Evolutionary conservation across 1,140 invertebrate species (phyloP).

Genomic region (Drosophila insularis): DNA sequence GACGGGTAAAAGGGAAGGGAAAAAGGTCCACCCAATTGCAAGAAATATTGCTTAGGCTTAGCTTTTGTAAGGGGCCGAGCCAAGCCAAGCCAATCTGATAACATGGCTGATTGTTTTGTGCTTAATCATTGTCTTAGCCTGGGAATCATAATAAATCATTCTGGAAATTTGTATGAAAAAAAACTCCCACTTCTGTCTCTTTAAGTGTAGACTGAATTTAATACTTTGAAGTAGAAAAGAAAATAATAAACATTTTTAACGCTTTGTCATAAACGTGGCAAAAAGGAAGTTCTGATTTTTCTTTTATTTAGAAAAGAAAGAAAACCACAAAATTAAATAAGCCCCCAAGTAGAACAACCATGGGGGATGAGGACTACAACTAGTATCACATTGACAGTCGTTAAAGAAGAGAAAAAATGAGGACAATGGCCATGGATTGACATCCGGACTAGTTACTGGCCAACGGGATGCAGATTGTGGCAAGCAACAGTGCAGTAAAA

Average conservation of each 20-base stretch:
- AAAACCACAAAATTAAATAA: background rate
- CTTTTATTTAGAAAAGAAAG: background rate
- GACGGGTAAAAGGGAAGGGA: too few species aligned
- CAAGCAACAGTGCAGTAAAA: background rate
- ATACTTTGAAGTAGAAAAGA: background rate
- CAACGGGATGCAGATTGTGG: conserved; percentile 5
- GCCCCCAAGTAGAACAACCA: background rate
- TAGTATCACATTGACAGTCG: conserved; percentile 5
- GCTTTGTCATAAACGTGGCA: conserved; percentile 1
- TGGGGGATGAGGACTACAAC: background rate
- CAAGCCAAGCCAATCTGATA: background rate
- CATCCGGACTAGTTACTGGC: background rate
- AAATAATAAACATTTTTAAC: conserved; percentile 9
- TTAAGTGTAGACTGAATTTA: background rate
- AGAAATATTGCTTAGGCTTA: conserved; percentile 11
- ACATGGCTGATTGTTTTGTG: conserved; percentile 10
- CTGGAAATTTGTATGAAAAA: background rate
- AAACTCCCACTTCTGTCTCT: background rate
- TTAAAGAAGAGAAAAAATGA: background rate
- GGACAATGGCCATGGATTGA: conserved; percentile 4
- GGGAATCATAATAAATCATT: conserved; percentile 10
- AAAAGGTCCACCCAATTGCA: background rate
- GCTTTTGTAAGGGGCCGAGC: background rate
- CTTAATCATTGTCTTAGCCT: conserved; percentile 8
- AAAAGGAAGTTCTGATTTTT: background rate